Evolutionary conservation across 2,888 invertebrate genomes (phyloP).

Genomic region (Lymantria monacha): DNA sequence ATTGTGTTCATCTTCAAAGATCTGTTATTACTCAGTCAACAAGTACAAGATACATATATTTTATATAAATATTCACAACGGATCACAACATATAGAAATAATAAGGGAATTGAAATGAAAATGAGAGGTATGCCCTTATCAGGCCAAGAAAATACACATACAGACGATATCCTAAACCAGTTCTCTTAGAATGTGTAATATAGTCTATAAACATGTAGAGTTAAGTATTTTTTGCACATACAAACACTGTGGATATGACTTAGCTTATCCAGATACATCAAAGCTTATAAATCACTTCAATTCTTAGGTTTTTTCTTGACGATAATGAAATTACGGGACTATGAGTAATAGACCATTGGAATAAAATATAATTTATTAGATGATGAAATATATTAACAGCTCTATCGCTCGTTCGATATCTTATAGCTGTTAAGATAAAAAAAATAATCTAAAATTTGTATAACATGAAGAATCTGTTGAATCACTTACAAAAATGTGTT

Average conservation of each 20-base stretch:
- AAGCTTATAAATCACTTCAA: too few relatives aligned
- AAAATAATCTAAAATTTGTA: too few relatives aligned
- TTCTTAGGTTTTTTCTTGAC: too few relatives aligned
- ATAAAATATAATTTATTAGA: too few relatives aligned
- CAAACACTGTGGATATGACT: slow-evolving; percentile 12
- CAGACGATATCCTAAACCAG: background rate
- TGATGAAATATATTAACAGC: too few relatives aligned
- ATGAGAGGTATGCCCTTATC: slow-evolving; percentile 29
- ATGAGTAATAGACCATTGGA: too few relatives aligned
- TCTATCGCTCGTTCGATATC: too few relatives aligned
- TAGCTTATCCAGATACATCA: background rate
- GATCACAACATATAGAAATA: slow-evolving; percentile 52
- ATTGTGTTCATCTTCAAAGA: slow-evolving; percentile 25
- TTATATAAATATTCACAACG: slow-evolving; percentile 59
- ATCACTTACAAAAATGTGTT: too few relatives aligned
- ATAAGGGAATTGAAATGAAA: slow-evolving; percentile 27
- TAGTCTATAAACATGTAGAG: slow-evolving; percentile 1
- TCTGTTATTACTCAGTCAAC: slow-evolving; percentile 48
- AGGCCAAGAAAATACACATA: slow-evolving; percentile 44
- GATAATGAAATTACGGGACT: too few relatives aligned
- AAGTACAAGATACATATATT: slow-evolving; percentile 65
- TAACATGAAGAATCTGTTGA: too few relatives aligned
- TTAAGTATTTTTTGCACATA: slow-evolving; percentile 19
- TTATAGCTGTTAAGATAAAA: too few relatives aligned
- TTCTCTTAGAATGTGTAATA: too few relatives aligned